phyloP scores from a whole-genome alignment of 2,113 vertebrate genomes.

The Pygoscelis adeliae region DNA sequence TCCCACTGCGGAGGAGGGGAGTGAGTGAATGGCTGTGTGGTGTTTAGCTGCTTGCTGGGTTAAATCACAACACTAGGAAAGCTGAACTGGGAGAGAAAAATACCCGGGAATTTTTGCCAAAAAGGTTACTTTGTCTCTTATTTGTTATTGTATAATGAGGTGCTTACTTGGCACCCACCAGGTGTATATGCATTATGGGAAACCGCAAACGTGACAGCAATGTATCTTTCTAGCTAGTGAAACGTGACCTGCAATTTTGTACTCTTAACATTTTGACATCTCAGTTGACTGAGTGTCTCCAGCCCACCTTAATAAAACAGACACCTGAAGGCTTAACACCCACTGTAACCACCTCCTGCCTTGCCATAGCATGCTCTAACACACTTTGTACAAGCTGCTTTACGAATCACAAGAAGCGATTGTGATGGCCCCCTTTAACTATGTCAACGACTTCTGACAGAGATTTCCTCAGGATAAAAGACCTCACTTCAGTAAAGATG shows the following conservation, averaged over 20 bases:
- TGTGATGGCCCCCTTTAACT: neutral
- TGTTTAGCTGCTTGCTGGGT: no score
- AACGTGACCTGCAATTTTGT: neutral
- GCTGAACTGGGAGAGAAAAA: neutral
- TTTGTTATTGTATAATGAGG: neutral
- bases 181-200: neutral
- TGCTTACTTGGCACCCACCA: neutral
- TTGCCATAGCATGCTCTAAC: fast-evolving
- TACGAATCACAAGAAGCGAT: neutral
- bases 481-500: neutral
- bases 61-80: neutral
- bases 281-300: neutral
- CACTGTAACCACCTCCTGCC: neutral
- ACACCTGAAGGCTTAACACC: neutral
- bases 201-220: neutral
- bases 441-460: neutral
- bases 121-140: neutral
- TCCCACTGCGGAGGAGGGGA: no score
- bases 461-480: neutral
- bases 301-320: neutral
- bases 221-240: neutral
- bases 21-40: no score
- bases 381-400: neutral
- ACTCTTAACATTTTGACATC: neutral
- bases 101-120: neutral